These are phyloP conservation scores for Keiferia lycopersicella DNA, from an alignment of 2,888 invertebrate species.

Conservation along the genomic window DNA sequence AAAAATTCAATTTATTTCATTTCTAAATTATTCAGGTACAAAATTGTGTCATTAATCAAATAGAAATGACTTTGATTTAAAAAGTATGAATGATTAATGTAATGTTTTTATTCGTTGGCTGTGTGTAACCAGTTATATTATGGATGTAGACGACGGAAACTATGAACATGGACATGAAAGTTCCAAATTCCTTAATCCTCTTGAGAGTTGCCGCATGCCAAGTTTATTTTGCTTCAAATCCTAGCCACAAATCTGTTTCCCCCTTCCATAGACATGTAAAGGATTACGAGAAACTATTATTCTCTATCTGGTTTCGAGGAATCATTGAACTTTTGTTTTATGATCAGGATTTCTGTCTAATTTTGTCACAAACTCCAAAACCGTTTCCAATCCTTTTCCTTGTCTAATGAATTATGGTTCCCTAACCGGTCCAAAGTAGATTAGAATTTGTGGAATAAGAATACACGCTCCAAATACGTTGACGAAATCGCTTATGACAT, in stretches of 20 bases:
- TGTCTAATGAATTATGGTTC: neutral
- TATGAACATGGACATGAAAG: constrained; percentile 27
- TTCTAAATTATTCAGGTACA: constrained; percentile 35
- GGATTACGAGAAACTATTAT: constrained; percentile 65
- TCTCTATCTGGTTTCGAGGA: constrained; percentile 56
- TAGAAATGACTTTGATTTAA: constrained; percentile 22
- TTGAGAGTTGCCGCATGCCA: constrained; percentile 43
- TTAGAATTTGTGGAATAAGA: constrained; percentile 31
- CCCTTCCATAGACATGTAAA: constrained; percentile 57
- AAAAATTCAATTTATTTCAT: constrained; percentile 53
- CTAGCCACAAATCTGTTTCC: constrained; percentile 57
- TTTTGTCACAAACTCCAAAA: constrained; percentile 38
- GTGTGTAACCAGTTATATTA: constrained; percentile 15
- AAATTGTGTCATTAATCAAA: constrained; percentile 30
- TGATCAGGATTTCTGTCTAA: constrained; percentile 46
- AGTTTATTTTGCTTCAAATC: constrained; percentile 54
- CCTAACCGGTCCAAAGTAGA: neutral
- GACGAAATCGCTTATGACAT: constrained; percentile 46
- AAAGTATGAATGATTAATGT: constrained; percentile 28
- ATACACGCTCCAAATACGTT: constrained; percentile 28
- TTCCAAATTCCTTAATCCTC: constrained; percentile 41
- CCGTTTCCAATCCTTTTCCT: neutral
- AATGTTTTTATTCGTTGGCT: constrained; percentile 10
- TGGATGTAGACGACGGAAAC: constrained; percentile 6
- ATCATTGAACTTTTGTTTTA: constrained; percentile 43